phyloP scores from a whole-genome alignment of 2,888 invertebrate species.

The Nipponacmea schrenckii region DNA sequence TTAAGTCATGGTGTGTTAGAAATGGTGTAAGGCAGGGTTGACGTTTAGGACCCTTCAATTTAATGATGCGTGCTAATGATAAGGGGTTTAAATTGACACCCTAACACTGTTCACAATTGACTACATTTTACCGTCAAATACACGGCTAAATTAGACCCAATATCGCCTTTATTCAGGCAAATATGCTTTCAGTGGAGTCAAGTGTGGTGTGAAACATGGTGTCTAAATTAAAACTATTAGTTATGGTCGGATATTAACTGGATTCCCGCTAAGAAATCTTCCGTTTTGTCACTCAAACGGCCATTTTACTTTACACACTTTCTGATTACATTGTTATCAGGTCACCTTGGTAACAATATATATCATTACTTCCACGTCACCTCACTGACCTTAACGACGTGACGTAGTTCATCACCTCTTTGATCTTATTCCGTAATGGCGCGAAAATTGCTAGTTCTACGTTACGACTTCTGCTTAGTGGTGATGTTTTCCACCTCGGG shows the following conservation, averaged over 20 bases:
- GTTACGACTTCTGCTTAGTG: background rate
- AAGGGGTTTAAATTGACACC: background rate
- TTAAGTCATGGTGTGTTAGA: background rate
- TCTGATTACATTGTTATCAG: conserved; percentile 6
- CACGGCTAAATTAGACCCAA: background rate
- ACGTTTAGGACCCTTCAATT: background rate
- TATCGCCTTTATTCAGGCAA: too few species aligned
- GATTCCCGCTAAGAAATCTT: background rate
- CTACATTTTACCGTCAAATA: background rate
- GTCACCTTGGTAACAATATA: conserved; percentile 8
- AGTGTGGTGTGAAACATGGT: background rate
- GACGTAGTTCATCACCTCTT: conserved; percentile 16
- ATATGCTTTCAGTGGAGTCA: background rate
- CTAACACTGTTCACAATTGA: background rate
- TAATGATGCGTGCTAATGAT: conserved; percentile 5
- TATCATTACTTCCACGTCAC: conserved; percentile 20
- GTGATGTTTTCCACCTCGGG: background rate
- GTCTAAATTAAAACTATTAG: background rate
- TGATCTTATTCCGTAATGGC: conserved; percentile 8
- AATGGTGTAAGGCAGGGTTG: background rate
- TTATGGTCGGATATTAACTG: background rate
- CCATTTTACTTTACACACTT: conserved; percentile 4
- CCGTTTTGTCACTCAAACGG: background rate
- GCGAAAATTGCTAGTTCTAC: background rate
- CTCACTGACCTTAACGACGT: conserved; percentile 15